Evolutionary conservation across 2,888 invertebrate species (phyloP).

Genomic region (Protonemura montana): DNA sequence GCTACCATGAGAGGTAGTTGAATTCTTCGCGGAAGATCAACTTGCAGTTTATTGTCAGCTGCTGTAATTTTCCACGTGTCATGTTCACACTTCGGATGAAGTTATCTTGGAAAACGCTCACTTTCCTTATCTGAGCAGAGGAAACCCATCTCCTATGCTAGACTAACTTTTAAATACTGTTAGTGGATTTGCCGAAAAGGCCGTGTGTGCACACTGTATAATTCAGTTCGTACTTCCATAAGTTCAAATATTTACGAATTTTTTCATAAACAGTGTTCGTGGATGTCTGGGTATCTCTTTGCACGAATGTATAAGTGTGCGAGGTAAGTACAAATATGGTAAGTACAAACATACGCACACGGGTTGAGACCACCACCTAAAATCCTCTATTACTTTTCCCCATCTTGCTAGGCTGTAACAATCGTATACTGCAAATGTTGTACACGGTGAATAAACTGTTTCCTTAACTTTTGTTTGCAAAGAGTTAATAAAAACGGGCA

Average conservation of each 20-base stretch:
- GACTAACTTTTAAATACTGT: not conserved
- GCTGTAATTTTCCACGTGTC: not conserved
- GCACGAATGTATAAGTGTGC: not conserved
- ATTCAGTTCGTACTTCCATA: not conserved
- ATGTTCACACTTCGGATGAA: not conserved
- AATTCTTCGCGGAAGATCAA: not conserved
- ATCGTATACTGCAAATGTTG: not conserved
- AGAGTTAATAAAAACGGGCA: not conserved
- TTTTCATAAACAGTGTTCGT: not conserved
- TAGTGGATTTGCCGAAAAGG: not conserved
- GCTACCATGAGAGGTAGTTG: not conserved
- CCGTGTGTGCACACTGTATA: not conserved
- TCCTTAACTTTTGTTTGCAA: not conserved
- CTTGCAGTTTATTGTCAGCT: not conserved
- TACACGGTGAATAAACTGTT: not conserved
- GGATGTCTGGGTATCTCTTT: not conserved
- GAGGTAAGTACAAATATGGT: not conserved
- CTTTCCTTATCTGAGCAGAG: not conserved
- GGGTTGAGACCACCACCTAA: not conserved
- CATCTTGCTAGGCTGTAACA: not conserved
- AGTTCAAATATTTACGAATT: conserved; percentile 3
- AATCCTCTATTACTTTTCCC: not conserved
- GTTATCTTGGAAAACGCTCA: not conserved
- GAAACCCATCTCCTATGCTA: not conserved
- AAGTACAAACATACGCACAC: not conserved